Conservation (phyloP, 2,113 vertebrate genomes). For the Anser brachyrhynchus region DNA sequence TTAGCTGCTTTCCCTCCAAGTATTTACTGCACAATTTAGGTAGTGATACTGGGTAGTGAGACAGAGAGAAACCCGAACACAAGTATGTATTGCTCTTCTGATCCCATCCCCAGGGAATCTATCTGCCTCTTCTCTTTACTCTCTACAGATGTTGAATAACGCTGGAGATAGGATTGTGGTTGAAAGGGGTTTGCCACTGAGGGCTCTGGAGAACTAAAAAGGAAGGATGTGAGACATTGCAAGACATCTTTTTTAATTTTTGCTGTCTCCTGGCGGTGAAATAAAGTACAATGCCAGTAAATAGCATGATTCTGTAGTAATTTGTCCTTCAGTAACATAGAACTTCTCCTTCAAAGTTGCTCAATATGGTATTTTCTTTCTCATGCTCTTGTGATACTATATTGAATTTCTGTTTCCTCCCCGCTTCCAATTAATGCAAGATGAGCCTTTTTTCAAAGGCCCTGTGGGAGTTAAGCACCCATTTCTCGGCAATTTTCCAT, state of each 20-base stretch:
- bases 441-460: background rate
- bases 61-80: background rate
- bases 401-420: constrained; percentile 25
- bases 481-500: constrained; percentile 49
- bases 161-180: background rate
- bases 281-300: constrained; percentile 20
- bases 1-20: background rate
- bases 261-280: background rate
- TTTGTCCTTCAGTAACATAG: constrained; percentile 17
- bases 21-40: background rate
- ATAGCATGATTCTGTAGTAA: constrained; percentile 14
- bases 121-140: background rate
- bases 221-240: background rate
- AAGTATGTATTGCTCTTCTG: rapidly evolving
- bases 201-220: background rate
- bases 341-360: constrained; percentile 20
- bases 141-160: background rate
- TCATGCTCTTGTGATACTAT: background rate
- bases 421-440: constrained; percentile 17
- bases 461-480: constrained; percentile 41
- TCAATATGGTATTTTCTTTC: constrained; percentile 33
- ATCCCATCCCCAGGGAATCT: background rate
- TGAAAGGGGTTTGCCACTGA: background rate
- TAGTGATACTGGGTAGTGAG: background rate
- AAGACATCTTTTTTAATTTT: constrained; percentile 18